Base-by-base conservation (phyloP, 2,888 invertebrate species). In the Ormia ochracea region DNA sequence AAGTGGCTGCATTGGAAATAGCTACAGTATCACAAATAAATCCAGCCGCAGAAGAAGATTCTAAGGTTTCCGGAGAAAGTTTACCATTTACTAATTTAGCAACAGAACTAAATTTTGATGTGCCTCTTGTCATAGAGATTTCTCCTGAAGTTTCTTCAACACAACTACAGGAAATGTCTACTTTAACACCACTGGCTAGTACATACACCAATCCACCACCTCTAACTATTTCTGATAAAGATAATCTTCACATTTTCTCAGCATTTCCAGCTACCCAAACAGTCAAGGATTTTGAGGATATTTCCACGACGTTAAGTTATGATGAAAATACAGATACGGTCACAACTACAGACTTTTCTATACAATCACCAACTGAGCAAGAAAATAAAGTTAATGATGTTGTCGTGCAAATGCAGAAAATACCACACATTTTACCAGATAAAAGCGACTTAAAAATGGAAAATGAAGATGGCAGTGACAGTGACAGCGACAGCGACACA, bases 391-490 rank as follows among this genome's bases (percentile, higher is more conserved):
- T 50, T 17, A 31, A 28, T 54, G 23, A 52, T 45, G 10, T 52
- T 31, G 58, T 43, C 45, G 12, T 10, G 4, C 43, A 58, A 17
- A 38, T 38, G n/a, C 65, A 54, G 43, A 45, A 63, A 38, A 65
- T 17, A 38, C 21, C 36, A 68, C 43, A 72, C 41, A 58, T 28
- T 68, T 41, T 23, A 45, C n/a, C 52, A 68, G 61, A 58, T 33
- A 63, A 50, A 48, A 65, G 21, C 9, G 19, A 9, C 26, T 56
- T 23, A 63, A 70, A 41, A 63, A 63, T 17, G 10, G 31, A 36
- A 74, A 65, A 66, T 58, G 63, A 58, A 36, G 19, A 45, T 66
- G 72, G 66, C 48, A 68, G 36, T 63, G 50, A 68, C 72, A 63
- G 41, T 58, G 63, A 58, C 28, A 14, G 36, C 59, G 72, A 72